Evolutionary conservation across 2,888 invertebrate genomes (phyloP).

Genomic region (Dicycla oo): DNA sequence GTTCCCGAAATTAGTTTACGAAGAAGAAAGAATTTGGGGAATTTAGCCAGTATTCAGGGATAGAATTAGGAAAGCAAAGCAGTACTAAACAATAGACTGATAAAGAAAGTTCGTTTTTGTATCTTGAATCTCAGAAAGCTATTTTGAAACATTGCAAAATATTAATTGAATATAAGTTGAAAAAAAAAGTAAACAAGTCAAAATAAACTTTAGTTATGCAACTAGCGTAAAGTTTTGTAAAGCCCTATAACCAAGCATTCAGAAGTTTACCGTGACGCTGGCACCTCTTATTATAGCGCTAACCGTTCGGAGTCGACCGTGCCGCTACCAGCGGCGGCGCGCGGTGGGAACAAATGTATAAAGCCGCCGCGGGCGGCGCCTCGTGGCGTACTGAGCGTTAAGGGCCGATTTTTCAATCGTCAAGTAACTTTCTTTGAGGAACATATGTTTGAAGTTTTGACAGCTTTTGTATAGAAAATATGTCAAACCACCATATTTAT

Average conservation of each 20-base stretch:
- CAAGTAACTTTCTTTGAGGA: too few relatives aligned
- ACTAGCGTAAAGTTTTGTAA: constrained; percentile 43
- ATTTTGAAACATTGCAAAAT: background rate
- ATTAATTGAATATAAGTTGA: background rate
- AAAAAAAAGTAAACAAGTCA: background rate
- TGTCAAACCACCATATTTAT: too few relatives aligned
- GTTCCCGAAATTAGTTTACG: constrained; percentile 5
- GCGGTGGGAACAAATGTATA: too few relatives aligned
- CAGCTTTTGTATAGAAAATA: too few relatives aligned
- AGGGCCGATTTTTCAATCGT: too few relatives aligned
- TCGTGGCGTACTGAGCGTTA: too few relatives aligned
- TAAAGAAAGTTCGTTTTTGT: constrained; percentile 7
- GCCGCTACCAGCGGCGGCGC: too few relatives aligned
- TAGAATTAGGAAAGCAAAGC: constrained; percentile 8
- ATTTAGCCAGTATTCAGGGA: constrained; percentile 20
- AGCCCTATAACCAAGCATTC: constrained; percentile 32
- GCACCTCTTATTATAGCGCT: background rate
- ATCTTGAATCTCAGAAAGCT: background rate
- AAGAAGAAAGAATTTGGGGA: background rate
- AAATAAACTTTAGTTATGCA: constrained; percentile 52
- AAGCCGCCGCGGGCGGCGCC: too few relatives aligned
- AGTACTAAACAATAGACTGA: background rate
- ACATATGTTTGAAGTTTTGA: too few relatives aligned
- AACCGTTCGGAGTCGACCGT: too few relatives aligned
- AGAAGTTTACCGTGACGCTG: constrained; percentile 26